Percentiles rank a stretch among this genome's conserved stretches.
phyloP scores from a whole-genome alignment of 1,140 invertebrate genomes.

The Drosophila erecta region DNA sequence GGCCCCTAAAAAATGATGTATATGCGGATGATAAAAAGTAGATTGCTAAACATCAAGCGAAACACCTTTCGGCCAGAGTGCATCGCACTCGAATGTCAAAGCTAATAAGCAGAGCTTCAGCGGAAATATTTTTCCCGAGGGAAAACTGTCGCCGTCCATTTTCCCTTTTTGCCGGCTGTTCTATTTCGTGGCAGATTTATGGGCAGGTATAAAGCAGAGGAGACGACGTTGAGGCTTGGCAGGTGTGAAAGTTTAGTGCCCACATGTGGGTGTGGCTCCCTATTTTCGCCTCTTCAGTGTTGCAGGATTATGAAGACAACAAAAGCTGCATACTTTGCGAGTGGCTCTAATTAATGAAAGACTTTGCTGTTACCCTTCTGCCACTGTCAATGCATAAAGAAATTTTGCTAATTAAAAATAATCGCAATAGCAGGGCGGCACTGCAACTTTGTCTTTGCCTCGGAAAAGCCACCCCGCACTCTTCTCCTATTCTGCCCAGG shows the following conservation, averaged over 20 bases:
- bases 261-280: conserved; percentile 22
- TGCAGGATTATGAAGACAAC: not conserved
- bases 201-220: conserved; percentile 54
- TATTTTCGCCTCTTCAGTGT: not conserved
- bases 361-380: conserved; percentile 55
- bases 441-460: conserved; percentile 39
- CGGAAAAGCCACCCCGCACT: conserved; percentile 20
- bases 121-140: conserved; percentile 33
- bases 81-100: conserved; percentile 53
- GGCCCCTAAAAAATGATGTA: conserved; percentile 41
- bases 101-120: conserved; percentile 67
- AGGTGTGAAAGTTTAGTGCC: conserved; percentile 66
- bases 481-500: conserved; percentile 6
- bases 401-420: conserved; percentile 79
- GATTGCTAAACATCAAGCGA: conserved; percentile 48
- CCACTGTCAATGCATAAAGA: conserved; percentile 70
- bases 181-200: conserved; percentile 70
- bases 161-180: not conserved
- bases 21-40: conserved; percentile 44
- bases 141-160: conserved; percentile 7
- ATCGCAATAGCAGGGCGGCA: conserved; percentile 46
- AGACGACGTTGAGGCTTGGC: conserved; percentile 53
- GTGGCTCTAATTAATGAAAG: conserved; percentile 73
- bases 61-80: conserved; percentile 31
- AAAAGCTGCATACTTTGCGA: conserved; percentile 42